phyloP scores from a whole-genome alignment of 2,113 vertebrate species.

The Glaucidium brasilianum region DNA sequence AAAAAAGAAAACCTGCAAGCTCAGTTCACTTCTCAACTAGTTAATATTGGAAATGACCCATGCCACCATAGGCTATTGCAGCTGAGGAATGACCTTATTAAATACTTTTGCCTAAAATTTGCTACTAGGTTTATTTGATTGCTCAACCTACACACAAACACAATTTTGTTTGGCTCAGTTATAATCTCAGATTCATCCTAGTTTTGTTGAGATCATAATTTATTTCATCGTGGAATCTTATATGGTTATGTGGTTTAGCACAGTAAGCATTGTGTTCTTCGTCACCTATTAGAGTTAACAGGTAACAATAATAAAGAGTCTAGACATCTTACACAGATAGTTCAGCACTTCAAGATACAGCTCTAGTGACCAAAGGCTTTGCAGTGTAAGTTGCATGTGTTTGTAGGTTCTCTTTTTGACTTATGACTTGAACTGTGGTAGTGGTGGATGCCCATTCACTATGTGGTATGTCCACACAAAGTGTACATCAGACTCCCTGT shows the following conservation, averaged over 20 bases:
- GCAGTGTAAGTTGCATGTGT: fast-evolving
- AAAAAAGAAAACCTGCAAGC: not conserved
- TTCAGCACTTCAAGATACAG: not conserved
- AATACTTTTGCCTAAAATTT: not conserved
- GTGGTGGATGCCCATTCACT: not conserved
- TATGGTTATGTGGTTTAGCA: not conserved
- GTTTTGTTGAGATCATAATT: not conserved
- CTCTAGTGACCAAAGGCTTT: not conserved
- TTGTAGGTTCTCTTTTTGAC: not conserved
- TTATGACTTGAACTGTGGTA: not conserved
- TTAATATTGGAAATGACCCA: not conserved
- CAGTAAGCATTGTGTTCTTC: not conserved
- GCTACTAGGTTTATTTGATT: not conserved
- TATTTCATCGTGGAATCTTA: not conserved
- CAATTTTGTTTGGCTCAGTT: not conserved
- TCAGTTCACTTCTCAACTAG: not conserved
- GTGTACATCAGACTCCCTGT: not conserved
- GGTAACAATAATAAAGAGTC: not conserved
- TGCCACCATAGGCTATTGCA: not conserved
- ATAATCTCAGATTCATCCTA: not conserved
- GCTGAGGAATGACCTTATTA: not conserved
- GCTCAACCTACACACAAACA: not conserved
- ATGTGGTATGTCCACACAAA: too few relatives aligned
- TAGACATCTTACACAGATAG: not conserved
- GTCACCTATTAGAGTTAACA: not conserved